Base-by-base conservation (phyloP, 2,888 invertebrate species). In the Iselma pallidipennis region DNA sequence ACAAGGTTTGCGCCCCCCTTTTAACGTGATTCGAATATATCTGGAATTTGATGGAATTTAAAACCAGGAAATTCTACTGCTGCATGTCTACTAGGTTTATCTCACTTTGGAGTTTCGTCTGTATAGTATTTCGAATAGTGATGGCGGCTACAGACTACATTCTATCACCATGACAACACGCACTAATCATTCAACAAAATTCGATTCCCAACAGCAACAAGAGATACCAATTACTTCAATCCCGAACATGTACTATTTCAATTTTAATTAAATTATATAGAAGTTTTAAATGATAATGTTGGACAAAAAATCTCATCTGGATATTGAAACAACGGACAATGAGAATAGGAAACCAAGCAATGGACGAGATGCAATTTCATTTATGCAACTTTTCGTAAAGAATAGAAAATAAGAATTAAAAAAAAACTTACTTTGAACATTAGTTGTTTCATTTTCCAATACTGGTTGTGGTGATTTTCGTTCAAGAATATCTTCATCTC, bases 121-220 rank as follows among this genome's bases (percentile, higher is more conserved):
- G 4, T 45, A 19, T 31, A 25, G 12, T 42, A 12, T 33, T 25
- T 21, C 33, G 33, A 28, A 50, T 50, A 23, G 52, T 31, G 26
- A 49, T 42, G 33, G 57, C 26, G 31, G 45, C 28, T 45, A 28
- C 45, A 31, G 14, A 37, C 48, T n/a, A n/a, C n/a, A n/a, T n/a
- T n/a, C 50, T n/a, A 63, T 63, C 26, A 57, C 58, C 63, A 66
- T 63, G 57, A 55, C 37, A 33, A 58, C 63, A 37, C 26, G 16
- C 51, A 26, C 26, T 63, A 63, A 57, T 59, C 29, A 49, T 21
- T 49, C 45, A 63, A 63, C 61, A 66, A 59, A 66, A 55, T 56
- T 54, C 42, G 14, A 49, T 26, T 48, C 10, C n/a, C 37, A 29
- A 12, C 29, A 10, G 19, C 29, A 54, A 63, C 59, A 59, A 55